Evolutionary conservation across 2,797 vertebrate species (phyloP).

Genomic region (Cryptoblepharus egeriae): DNA sequence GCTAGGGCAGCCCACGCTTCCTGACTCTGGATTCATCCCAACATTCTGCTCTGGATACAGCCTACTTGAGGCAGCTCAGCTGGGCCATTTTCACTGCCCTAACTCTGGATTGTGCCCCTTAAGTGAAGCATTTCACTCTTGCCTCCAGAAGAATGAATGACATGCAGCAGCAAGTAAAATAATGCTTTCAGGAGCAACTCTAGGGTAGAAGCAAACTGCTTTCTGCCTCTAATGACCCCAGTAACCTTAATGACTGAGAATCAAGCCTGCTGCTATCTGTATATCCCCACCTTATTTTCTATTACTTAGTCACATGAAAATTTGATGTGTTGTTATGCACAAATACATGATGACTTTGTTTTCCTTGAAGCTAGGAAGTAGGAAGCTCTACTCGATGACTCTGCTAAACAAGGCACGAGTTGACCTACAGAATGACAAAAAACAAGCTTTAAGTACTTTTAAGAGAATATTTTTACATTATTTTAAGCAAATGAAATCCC

Average conservation of each 20-base stretch:
- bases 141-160: not conserved
- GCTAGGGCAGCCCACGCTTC: no score
- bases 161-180: not conserved
- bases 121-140: not conserved
- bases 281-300: not conserved
- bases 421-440: not conserved
- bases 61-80: no score
- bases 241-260: no score
- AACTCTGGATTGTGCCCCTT: no score
- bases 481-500: not conserved
- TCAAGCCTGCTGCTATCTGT: no score
- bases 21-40: no score
- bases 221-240: not conserved
- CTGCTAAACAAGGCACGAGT: not conserved
- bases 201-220: not conserved
- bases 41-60: no score
- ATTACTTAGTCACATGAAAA: not conserved
- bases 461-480: slow-evolving; percentile 3
- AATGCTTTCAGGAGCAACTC: not conserved
- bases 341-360: not conserved
- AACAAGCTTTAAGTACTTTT: not conserved
- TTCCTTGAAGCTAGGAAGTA: not conserved
- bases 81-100: no score
- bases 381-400: no score
- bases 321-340: not conserved